Percentiles rank a stretch among this genome's conserved stretches.
phyloP scores from a whole-genome alignment of 2,113 vertebrate species.

The Barbus barbus region DNA sequence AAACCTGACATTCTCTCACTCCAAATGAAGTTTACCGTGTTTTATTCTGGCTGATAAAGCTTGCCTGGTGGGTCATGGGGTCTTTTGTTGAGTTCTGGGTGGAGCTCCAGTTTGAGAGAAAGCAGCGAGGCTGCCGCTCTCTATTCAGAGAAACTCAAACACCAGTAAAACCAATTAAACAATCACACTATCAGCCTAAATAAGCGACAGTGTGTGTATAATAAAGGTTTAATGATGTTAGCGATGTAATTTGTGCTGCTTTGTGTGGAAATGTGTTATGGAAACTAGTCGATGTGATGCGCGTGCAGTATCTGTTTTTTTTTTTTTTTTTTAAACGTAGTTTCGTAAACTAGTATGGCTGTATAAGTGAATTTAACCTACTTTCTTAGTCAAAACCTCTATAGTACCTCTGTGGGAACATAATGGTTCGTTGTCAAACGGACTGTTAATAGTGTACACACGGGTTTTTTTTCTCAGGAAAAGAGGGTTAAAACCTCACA shows the following conservation, averaged over 20 bases:
- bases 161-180: background rate
- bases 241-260: background rate
- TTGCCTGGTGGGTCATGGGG: background rate
- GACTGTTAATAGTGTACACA: background rate
- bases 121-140: background rate
- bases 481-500: background rate
- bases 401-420: background rate
- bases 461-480: background rate
- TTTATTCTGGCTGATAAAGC: background rate
- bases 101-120: slow-evolving; percentile 30
- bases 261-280: background rate
- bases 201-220: background rate
- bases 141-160: background rate
- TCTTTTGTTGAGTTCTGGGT: slow-evolving; percentile 43
- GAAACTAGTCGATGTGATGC: slow-evolving; percentile 5
- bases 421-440: background rate
- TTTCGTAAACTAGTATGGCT: background rate
- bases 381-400: background rate
- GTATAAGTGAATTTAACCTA: background rate
- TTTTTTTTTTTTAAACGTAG: background rate
- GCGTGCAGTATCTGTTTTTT: background rate
- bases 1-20: background rate
- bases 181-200: background rate
- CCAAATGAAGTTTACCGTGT: background rate
- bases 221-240: background rate